Conservation (phyloP, 2,888 invertebrate species). For the Onchidella celtica region DNA sequence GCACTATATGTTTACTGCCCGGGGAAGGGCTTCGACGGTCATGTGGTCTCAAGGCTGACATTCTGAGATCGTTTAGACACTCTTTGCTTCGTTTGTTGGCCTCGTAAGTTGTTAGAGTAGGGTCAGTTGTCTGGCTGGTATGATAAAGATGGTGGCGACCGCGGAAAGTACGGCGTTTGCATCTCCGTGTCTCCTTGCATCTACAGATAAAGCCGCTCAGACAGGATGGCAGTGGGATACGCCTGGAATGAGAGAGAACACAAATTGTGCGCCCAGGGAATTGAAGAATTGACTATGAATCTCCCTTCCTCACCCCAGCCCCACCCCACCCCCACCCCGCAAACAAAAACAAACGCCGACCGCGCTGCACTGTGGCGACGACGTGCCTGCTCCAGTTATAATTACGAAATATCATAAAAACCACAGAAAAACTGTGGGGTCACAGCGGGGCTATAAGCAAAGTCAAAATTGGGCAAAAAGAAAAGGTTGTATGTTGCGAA, state of each 20-base stretch:
- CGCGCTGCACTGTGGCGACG: too few species aligned
- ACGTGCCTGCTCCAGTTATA: too few species aligned
- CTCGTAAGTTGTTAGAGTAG: slow-evolving; percentile 22
- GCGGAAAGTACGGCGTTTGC: background rate
- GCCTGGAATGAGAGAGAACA: slow-evolving; percentile 47
- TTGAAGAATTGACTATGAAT: too few species aligned
- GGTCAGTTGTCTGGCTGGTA: slow-evolving; percentile 33
- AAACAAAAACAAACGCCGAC: too few species aligned
- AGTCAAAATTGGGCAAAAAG: too few species aligned
- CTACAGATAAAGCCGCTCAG: slow-evolving; percentile 53
- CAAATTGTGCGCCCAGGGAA: too few species aligned
- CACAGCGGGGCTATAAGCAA: too few species aligned
- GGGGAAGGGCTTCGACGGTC: background rate
- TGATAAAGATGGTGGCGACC: background rate
- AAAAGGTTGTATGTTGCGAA: too few species aligned
- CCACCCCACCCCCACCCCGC: too few species aligned
- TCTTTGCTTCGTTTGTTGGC: slow-evolving; percentile 19
- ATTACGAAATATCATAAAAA: too few species aligned
- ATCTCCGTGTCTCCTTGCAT: slow-evolving; percentile 46
- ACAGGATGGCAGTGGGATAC: slow-evolving; percentile 54
- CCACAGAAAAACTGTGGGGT: too few species aligned
- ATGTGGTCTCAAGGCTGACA: background rate
- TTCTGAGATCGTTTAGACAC: background rate
- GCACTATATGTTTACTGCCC: background rate
- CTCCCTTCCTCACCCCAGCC: too few species aligned